Evolutionary conservation across 2,797 vertebrate species (phyloP).

Genomic region (Micromesistius poutassou): DNA sequence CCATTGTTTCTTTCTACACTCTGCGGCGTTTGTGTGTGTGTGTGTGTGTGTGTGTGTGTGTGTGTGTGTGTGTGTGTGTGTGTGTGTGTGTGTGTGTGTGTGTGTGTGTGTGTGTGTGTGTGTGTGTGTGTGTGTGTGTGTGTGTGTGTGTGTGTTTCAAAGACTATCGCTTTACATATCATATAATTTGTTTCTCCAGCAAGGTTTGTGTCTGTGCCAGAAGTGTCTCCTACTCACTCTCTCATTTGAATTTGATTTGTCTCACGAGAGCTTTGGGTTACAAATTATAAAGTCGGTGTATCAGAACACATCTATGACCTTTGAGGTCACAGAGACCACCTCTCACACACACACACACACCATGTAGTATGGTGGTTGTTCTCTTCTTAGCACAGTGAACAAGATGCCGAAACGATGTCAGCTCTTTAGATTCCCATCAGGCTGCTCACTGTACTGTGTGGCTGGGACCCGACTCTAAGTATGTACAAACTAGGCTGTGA

Average conservation of each 20-base stretch:
- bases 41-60: background rate
- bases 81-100: background rate
- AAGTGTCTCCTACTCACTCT: background rate
- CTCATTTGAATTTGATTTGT: background rate
- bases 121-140: background rate
- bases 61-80: background rate
- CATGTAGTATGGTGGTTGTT: background rate
- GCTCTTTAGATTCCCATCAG: background rate
- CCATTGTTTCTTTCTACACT: conserved; percentile 29
- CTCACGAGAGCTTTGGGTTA: background rate
- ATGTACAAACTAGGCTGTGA: background rate
- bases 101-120: conserved; percentile 12
- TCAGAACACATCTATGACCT: background rate
- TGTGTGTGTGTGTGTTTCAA: background rate
- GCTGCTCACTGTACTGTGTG: background rate
- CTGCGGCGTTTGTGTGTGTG: background rate
- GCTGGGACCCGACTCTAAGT: background rate
- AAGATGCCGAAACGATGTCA: background rate
- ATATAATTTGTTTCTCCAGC: background rate
- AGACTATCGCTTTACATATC: background rate
- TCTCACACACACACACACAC: no score
- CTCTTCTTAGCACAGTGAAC: background rate
- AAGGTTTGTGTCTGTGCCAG: background rate
- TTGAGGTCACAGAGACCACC: background rate
- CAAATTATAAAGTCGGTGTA: background rate